Evolutionary conservation across 2,113 vertebrate genomes (phyloP).

Genomic region (Canis aureus): DNA sequence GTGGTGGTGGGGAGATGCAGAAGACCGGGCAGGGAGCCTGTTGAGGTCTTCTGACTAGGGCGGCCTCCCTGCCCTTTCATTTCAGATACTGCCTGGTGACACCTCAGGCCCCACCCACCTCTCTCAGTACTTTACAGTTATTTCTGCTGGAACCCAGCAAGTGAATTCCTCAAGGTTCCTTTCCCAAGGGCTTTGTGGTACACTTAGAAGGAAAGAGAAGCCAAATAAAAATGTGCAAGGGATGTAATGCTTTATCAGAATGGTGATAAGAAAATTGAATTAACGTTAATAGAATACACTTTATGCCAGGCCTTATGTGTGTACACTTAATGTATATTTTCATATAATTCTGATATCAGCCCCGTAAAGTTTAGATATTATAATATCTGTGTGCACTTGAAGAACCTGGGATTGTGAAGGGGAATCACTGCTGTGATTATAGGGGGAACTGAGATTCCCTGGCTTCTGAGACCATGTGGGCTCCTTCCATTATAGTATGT

Average conservation of each 20-base stretch:
- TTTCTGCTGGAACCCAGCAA: conserved; percentile 2
- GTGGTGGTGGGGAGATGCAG: too few species aligned
- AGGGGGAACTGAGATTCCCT: neutral
- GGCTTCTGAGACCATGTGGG: neutral
- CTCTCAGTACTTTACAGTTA: neutral
- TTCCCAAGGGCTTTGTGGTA: conserved; percentile 22
- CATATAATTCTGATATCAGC: neutral
- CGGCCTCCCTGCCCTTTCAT: neutral
- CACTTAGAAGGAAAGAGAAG: neutral
- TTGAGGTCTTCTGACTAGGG: neutral
- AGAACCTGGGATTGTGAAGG: conserved; percentile 2
- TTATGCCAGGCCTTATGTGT: neutral
- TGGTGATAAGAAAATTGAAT: conserved; percentile 27
- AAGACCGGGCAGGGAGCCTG: neutral
- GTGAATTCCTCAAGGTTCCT: conserved; percentile 29
- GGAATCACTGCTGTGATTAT: conserved; percentile 21
- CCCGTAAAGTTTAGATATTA: conserved; percentile 26
- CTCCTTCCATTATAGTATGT: neutral
- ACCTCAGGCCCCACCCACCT: neutral
- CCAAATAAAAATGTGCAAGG: neutral
- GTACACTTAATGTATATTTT: conserved; percentile 9
- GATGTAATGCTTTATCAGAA: conserved; percentile 21
- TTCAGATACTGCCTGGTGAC: neutral
- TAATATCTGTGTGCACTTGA: conserved; percentile 8
- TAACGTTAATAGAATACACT: neutral